Evolutionary conservation across 2,888 invertebrate genomes (phyloP), one percentile per base, ranked within the genome.

Genomic region (Tuberolachnus salignus): DNA sequence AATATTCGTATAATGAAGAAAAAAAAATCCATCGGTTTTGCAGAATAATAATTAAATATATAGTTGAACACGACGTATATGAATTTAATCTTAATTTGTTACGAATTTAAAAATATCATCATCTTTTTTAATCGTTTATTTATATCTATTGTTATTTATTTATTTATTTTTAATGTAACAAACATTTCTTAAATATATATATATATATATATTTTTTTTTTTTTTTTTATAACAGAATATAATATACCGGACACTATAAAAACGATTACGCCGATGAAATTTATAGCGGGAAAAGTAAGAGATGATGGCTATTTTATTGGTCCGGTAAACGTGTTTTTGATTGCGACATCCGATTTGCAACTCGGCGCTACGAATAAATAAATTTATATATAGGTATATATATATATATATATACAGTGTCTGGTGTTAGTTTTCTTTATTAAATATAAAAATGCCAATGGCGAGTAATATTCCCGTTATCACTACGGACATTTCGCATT

Each of bases 301-400:
- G 57, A 71, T 57, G 34, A 67, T 26, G 46, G 57, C 57, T 75
- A 75, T 75, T 75, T 75, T 75, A 75, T 67, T 75, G 34, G 55
- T 55, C 64, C 26, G 46, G 57, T 9, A 42, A 59, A 78, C 78
- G 67, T 69, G 69, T 78, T 69, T 69, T 61, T 69, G 78, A 78
- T 78, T 34, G 49, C 59, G 34, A 78, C 46, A 78, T 69, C 57
- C 67, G 67, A 78, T 78, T 75, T 26, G 78, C 26, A 67, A 75
- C 55, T 57, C 21, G 16, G 64, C 75, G 14, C 9, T 66, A 49
- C 13, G 21, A 42, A 44, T 11, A 19, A 3, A 51, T n/a, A n/a
- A n/a, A n/a, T n/a, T n/a, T n/a, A n/a, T n/a, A n/a, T 61, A 26
- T 16, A n/a, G 3, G 21, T 61, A 34, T 34, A 34, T 6, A 34